Conservation (phyloP, 2,797 vertebrate species). For the Threskiornis aethiopicus region DNA sequence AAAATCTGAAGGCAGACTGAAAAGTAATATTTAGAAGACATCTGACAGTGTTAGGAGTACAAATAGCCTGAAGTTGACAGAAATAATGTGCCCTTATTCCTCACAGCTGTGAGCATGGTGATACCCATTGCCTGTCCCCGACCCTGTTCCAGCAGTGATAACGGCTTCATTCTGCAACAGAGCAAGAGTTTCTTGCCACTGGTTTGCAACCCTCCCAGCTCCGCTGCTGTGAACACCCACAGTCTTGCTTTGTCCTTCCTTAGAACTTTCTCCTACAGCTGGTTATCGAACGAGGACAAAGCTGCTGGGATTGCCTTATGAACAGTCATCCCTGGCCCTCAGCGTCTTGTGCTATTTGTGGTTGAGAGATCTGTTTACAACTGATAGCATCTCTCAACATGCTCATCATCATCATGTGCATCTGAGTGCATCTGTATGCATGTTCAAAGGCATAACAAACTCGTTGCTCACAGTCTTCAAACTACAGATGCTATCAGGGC, state of each 20-base stretch:
- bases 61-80: not conserved
- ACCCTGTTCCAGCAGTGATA: not conserved
- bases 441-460: not conserved
- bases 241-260: not conserved
- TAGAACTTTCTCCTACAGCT: not conserved
- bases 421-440: not conserved
- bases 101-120: not conserved
- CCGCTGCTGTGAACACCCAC: not conserved
- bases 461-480: not conserved
- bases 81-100: not conserved
- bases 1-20: not conserved
- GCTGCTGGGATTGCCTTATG: not conserved
- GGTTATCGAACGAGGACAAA: not conserved
- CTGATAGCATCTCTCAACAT: not conserved
- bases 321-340: not conserved
- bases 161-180: not conserved
- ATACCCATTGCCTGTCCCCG: not conserved
- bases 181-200: not conserved
- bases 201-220: not conserved
- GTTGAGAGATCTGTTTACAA: slow-evolving; percentile 9
- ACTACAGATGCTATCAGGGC: not conserved
- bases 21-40: not conserved
- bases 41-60: not conserved
- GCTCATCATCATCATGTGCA: not conserved
- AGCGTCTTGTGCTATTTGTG: not conserved